These are phyloP conservation scores for Lagria hirta DNA, from an alignment of 2,888 invertebrate species.

Conservation along the genomic window DNA sequence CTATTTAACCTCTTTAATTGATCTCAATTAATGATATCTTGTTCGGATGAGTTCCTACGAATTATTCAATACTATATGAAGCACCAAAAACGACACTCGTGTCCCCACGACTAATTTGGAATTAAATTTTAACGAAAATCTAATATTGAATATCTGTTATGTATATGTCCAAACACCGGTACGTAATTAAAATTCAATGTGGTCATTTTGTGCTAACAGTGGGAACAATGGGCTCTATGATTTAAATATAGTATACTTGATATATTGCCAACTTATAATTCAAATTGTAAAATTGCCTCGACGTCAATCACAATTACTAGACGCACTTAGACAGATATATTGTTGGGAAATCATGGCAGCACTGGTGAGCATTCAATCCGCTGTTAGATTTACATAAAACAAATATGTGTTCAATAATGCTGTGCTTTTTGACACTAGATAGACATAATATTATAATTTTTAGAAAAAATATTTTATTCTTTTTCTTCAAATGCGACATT, in stretches of 20 bases:
- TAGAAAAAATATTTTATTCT: too few species aligned
- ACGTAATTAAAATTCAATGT: conserved; percentile 21
- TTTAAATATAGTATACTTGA: conserved; percentile 18
- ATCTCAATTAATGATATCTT: conserved; percentile 48
- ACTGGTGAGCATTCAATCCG: too few species aligned
- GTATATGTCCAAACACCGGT: conserved; percentile 11
- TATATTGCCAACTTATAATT: conserved; percentile 12
- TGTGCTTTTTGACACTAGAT: too few species aligned
- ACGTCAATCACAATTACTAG: too few species aligned
- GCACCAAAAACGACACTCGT: too few species aligned
- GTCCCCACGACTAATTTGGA: too few species aligned
- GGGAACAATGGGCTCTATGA: conserved; percentile 13
- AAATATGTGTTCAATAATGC: too few species aligned
- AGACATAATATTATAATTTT: too few species aligned
- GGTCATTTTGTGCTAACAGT: conserved; percentile 14
- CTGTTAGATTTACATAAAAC: too few species aligned
- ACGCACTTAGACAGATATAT: too few species aligned
- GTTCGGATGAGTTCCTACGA: conserved; percentile 36
- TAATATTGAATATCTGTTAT: conserved; percentile 10
- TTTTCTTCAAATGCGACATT: too few species aligned
- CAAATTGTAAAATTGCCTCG: conserved; percentile 1
- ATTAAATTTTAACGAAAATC: conserved; percentile 25
- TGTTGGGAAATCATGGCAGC: too few species aligned
- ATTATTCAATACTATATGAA: conserved; percentile 38
- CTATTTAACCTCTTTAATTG: conserved; percentile 52